A percentile compares a stretch with the other conserved stretches of the same genome.
These are phyloP conservation scores for Aphidius gifuensis DNA, from an alignment of 1,140 invertebrate genomes.

Conservation along the genomic window DNA sequence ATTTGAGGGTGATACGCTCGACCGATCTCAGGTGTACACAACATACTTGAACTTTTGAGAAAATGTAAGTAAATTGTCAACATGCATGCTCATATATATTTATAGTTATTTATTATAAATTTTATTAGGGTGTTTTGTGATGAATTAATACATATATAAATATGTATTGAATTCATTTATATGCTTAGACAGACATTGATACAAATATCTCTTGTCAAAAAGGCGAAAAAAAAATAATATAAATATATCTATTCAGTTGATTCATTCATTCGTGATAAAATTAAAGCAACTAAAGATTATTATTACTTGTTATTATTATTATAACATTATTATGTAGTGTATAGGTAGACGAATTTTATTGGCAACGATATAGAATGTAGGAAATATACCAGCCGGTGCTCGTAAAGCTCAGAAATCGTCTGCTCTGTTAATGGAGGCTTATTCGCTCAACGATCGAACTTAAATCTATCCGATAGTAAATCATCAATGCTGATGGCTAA, in stretches of 20 bases:
- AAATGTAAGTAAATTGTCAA: constrained; percentile 12
- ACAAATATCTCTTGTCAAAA: background rate
- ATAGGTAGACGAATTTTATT: constrained; percentile 22
- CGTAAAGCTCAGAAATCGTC: constrained; percentile 22
- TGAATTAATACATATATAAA: too few relatives aligned
- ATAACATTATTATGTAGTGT: too few relatives aligned
- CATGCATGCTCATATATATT: constrained; percentile 12
- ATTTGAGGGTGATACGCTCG: constrained; percentile 36
- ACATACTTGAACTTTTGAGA: background rate
- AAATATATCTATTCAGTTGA: too few relatives aligned
- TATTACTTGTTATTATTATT: too few relatives aligned
- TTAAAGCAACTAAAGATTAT: too few relatives aligned
- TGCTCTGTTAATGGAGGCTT: constrained; percentile 10
- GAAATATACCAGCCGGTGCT: constrained; percentile 16
- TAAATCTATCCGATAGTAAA: constrained; percentile 19
- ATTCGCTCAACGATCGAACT: constrained; percentile 7
- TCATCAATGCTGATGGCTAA: constrained; percentile 11
- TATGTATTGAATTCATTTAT: too few relatives aligned
- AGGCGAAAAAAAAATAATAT: too few relatives aligned
- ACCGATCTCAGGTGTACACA: constrained; percentile 32
- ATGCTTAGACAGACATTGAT: too few relatives aligned
- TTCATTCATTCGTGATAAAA: too few relatives aligned
- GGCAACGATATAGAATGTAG: constrained; percentile 5
- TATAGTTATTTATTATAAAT: background rate
- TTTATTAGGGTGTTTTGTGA: too few relatives aligned